These are phyloP conservation scores for Phasia obesa DNA, from an alignment of 2,888 invertebrate genomes.

Conservation along the genomic window DNA sequence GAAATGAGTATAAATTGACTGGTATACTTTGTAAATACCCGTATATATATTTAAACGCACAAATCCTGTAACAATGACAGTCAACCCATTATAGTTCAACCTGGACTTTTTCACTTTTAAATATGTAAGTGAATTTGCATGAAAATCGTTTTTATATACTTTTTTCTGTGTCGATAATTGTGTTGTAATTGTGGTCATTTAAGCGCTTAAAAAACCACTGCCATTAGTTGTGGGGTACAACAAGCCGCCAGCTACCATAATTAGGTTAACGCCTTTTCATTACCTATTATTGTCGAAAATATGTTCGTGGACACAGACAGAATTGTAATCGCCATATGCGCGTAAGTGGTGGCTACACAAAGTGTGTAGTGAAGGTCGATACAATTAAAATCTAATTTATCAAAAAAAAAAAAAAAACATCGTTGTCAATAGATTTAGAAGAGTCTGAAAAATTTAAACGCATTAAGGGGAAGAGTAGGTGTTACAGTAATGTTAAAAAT, in stretches of 20 bases:
- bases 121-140: background rate
- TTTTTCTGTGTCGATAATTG: slow-evolving; percentile 12
- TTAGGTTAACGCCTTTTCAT: slow-evolving; percentile 64
- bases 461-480: too few species aligned
- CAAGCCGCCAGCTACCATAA: slow-evolving; percentile 40
- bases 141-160: background rate
- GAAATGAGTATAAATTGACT: background rate
- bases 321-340: background rate
- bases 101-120: slow-evolving; percentile 10
- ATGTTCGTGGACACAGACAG: slow-evolving; percentile 18
- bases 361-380: background rate
- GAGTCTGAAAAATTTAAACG: too few species aligned
- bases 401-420: too few species aligned
- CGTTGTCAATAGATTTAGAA: too few species aligned
- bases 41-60: slow-evolving; percentile 12
- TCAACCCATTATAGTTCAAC: background rate
- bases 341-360: background rate
- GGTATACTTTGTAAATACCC: background rate
- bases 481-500: too few species aligned
- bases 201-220: slow-evolving; percentile 57
- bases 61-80: slow-evolving; percentile 56
- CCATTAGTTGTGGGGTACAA: slow-evolving; percentile 34
- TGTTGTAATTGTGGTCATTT: slow-evolving; percentile 66
- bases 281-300: slow-evolving; percentile 39
- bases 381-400: too few species aligned